Percentiles rank a stretch among this genome's conserved stretches.
Evolutionary conservation across 2,888 invertebrate genomes (phyloP).

Genomic region (Linhomoeus sp.): DNA sequence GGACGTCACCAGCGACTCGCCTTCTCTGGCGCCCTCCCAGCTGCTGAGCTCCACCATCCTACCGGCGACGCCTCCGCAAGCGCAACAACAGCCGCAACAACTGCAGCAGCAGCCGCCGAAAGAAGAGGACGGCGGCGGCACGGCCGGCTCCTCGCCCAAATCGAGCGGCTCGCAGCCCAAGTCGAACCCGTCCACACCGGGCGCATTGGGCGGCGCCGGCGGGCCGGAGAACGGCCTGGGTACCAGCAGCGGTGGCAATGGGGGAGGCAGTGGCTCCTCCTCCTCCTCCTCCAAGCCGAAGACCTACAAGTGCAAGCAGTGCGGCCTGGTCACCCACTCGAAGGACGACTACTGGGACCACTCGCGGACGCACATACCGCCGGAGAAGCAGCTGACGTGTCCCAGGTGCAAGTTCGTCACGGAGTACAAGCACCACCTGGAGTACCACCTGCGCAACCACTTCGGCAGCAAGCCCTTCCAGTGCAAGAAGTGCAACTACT

Average conservation of each 20-base stretch:
- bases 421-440: constrained; percentile 92
- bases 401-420: constrained; percentile 88
- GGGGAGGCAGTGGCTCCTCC: no score
- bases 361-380: constrained; percentile 63
- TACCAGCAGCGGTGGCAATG: no score
- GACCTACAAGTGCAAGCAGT: constrained; percentile 76
- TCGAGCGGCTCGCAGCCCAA: no score
- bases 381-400: constrained; percentile 72
- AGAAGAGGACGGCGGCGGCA: neutral
- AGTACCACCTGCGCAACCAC: constrained; percentile 88
- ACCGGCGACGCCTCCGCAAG: no score
- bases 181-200: neutral
- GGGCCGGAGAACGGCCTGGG: no score
- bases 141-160: no score
- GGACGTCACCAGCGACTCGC: neutral
- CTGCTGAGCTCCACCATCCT: no score
- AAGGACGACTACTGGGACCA: constrained; percentile 88
- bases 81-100: neutral
- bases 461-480: constrained; percentile 62
- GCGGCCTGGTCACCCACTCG: constrained; percentile 58
- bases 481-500: constrained; percentile 21
- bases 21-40: neutral
- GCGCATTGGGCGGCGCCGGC: neutral
- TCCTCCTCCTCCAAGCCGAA: constrained; percentile 36
- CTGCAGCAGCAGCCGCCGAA: neutral